Evolutionary conservation across 1,140 invertebrate species (phyloP).

Genomic region (Oncopeltus fasciatus): DNA sequence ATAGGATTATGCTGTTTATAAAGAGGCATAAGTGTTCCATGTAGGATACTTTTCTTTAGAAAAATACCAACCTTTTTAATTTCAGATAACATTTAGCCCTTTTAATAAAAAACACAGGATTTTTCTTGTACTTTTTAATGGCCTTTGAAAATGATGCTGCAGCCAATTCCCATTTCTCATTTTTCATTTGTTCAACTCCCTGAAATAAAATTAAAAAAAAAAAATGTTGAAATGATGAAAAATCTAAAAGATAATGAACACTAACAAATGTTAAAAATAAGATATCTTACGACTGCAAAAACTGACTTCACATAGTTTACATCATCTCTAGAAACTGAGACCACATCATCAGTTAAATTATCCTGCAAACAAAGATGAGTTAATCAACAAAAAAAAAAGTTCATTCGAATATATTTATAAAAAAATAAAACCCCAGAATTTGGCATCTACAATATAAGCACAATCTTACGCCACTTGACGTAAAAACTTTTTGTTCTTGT

Average conservation of each 20-base stretch:
- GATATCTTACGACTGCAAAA: not conserved
- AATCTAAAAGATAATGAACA: not conserved
- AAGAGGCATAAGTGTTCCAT: too few species aligned
- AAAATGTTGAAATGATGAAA: not conserved
- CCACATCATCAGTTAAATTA: not conserved
- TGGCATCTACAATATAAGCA: too few species aligned
- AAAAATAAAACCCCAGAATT: too few species aligned
- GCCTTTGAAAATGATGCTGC: not conserved
- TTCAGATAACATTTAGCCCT: not conserved
- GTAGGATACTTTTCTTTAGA: too few species aligned
- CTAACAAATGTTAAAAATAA: too few species aligned
- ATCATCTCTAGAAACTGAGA: not conserved
- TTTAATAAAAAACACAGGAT: not conserved
- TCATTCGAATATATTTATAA: too few species aligned
- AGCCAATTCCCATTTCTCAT: not conserved
- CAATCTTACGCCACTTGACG: not conserved
- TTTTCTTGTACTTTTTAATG: not conserved
- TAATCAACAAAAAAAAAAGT: not conserved
- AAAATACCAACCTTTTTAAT: not conserved
- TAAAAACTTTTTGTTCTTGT: slow-evolving; percentile 40
- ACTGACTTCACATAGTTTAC: not conserved
- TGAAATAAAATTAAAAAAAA: not conserved
- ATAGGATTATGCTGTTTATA: too few species aligned
- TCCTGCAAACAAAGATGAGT: not conserved
- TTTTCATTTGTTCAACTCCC: not conserved